Conservation (phyloP, 2,888 invertebrate species). For the Nasonovia ribisnigri region DNA sequence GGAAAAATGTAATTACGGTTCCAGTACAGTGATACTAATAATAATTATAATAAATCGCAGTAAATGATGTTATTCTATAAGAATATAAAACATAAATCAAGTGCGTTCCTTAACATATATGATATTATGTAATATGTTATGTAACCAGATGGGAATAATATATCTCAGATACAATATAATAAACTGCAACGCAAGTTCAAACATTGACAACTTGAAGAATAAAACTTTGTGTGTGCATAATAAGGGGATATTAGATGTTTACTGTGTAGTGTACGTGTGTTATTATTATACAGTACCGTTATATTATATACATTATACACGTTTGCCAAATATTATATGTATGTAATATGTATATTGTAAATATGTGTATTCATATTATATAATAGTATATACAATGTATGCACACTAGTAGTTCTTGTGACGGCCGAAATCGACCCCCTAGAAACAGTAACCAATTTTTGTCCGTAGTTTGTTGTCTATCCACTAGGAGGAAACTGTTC, state of each 20-base stretch:
- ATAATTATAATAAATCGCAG: not conserved
- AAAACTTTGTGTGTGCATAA: conserved; percentile 14
- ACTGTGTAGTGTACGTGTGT: not conserved
- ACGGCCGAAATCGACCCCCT: not conserved
- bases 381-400: not conserved
- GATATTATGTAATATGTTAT: not conserved
- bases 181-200: not conserved
- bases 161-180: not conserved
- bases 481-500: not conserved
- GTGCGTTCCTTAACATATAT: not conserved
- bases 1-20: not conserved
- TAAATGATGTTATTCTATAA: not conserved
- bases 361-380: not conserved
- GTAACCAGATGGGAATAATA: not conserved
- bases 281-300: not conserved
- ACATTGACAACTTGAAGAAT: not conserved
- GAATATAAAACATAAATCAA: conserved; percentile 32
- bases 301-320: not conserved
- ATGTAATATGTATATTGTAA: not conserved
- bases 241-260: not conserved
- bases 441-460: not conserved
- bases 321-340: not conserved
- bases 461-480: not conserved
- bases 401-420: not conserved
- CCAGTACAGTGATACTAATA: not conserved